Base-by-base conservation (phyloP, 2,113 vertebrate species). In the Dipodomys ordii region DNA sequence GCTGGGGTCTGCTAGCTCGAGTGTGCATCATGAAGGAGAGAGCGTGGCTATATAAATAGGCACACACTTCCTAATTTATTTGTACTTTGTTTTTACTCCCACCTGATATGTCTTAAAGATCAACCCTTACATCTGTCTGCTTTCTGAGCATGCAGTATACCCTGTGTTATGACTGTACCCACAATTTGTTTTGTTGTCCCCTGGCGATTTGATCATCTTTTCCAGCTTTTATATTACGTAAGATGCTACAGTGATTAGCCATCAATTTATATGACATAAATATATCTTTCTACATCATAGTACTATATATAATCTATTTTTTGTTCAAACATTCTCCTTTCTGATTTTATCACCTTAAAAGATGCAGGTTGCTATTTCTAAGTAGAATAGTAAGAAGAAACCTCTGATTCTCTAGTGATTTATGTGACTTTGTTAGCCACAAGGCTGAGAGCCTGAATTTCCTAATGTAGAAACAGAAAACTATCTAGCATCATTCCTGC, bases 341-440 rank as follows among this genome's bases (percentile, higher is more conserved):
- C 82, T 90, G 44, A 49, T 39, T 87, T 82, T 88, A 78, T 84
- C 65, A 44, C 53, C 60, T 76, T 67, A 62, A 83, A 88, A 92
- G 60, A 71, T 84, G 2, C 11, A 49, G 0, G 2, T 88, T 86
- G 22, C 44, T 15, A 23, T 88, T 77, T 91, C 57, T 89, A 79
- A 69, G 64, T 25, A 65, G 84, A 83, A 84, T 19, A 3, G 32
- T 4, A 60, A 90, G 27, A 94, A 83, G 71, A 32, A 92, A n/a
- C 86, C 46, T 76, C n/a, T 92, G n/a, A 27, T 16, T 20, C 60
- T 86, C 23, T 83, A 81, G n/a, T 72, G 86, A 53, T 90, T 44
- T 82, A 4, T 64, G 35, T 72, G 78, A 78, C 27, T 83, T 82
- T 28, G 57, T 77, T 83, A 69, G 74, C 27, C 23, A 49, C 49